Conservation (phyloP, 2,113 vertebrate genomes). For the Athene cunicularia region DNA sequence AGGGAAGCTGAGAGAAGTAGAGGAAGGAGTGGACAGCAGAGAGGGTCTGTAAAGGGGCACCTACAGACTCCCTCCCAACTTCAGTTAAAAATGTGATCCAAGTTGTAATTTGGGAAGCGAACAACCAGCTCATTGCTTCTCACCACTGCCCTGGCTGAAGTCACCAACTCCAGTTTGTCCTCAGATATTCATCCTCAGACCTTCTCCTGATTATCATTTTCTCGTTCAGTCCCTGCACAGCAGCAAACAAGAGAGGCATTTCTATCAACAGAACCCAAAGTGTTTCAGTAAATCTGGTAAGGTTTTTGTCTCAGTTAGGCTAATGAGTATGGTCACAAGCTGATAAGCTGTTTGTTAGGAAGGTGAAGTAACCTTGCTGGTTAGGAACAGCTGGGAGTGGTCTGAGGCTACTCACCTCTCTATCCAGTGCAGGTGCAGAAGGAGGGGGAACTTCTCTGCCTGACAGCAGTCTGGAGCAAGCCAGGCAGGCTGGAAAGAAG, state of each 20-base stretch:
- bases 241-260: neutral
- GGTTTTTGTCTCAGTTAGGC: neutral
- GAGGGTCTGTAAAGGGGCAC: neutral
- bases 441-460: neutral
- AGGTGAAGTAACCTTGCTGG: neutral
- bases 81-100: neutral
- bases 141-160: neutral
- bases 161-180: neutral
- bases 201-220: neutral
- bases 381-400: neutral
- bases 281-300: neutral
- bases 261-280: neutral
- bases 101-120: neutral
- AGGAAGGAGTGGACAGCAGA: neutral
- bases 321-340: neutral
- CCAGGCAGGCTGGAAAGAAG: neutral
- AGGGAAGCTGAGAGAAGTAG: neutral
- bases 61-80: neutral
- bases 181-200: neutral
- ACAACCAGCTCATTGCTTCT: neutral
- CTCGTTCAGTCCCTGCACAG: neutral
- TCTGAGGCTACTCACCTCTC: neutral
- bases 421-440: neutral
- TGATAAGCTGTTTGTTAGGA: neutral
- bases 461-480: neutral